Evolutionary conservation across 1,140 invertebrate species (phyloP).

Genomic region (Macrobrachium rosenbergii): DNA sequence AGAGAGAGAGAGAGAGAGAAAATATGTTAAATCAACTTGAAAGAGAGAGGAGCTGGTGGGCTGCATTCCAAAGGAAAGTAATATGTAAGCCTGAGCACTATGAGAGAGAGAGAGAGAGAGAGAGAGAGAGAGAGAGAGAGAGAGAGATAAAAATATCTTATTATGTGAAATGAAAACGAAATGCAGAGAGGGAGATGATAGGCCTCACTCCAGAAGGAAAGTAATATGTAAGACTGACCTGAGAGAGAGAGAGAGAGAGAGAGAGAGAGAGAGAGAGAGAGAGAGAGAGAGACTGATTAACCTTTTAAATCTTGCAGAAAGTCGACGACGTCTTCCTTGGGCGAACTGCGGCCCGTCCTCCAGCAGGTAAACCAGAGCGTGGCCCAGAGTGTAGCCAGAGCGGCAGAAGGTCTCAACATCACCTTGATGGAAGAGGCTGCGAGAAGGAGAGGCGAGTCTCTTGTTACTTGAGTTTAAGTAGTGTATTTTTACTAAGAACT

Average conservation of each 20-base stretch:
- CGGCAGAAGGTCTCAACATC: conserved; percentile 34
- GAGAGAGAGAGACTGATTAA: not conserved
- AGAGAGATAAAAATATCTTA: too few relatives aligned
- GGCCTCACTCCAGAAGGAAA: too few relatives aligned
- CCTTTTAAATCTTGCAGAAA: too few relatives aligned
- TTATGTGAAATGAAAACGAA: too few relatives aligned
- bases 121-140: too few relatives aligned
- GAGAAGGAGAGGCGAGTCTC: conserved; percentile 30
- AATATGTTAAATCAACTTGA: too few relatives aligned
- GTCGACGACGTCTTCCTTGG: conserved; percentile 35
- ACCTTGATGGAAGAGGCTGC: conserved; percentile 33
- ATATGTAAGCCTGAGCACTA: too few relatives aligned
- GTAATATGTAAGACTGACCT: not conserved
- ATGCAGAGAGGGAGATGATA: too few relatives aligned
- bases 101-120: too few relatives aligned
- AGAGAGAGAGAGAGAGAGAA: not conserved
- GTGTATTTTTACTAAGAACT: too few relatives aligned
- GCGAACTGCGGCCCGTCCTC: conserved; percentile 31
- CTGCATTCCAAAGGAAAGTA: too few relatives aligned
- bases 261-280: conserved; percentile 12
- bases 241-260: conserved; percentile 1
- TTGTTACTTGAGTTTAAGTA: not conserved
- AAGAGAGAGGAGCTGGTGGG: too few relatives aligned
- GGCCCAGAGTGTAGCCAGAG: conserved; percentile 45
- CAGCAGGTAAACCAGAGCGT: conserved; percentile 44